Percentiles rank a stretch among this genome's conserved stretches.
Conservation (phyloP, 1,140 invertebrate genomes). For the Paralvinella palmiformis region DNA sequence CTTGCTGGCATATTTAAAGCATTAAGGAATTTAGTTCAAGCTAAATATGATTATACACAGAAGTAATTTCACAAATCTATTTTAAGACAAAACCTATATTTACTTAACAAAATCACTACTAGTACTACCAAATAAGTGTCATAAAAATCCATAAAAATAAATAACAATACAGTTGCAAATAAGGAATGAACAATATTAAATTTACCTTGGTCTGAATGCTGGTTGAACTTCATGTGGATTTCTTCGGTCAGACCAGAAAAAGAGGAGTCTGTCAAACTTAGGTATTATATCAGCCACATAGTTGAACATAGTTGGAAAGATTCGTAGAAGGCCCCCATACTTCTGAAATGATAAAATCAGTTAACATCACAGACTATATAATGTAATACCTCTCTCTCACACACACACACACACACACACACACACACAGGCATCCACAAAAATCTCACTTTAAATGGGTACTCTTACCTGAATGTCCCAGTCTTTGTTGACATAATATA, state of each 20-base stretch:
- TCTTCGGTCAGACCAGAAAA: conserved; percentile 94
- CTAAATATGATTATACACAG: too few relatives aligned
- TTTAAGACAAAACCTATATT: too few relatives aligned
- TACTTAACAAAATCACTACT: not conserved
- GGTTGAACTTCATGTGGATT: conserved; percentile 97
- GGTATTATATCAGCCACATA: conserved; percentile 88
- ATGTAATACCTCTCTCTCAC: not conserved
- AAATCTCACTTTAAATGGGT: conserved; percentile 1
- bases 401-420: too few relatives aligned
- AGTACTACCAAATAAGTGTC: not conserved
- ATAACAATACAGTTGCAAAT: not conserved
- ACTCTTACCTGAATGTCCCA: conserved; percentile 75
- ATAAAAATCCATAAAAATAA: conserved; percentile 21
- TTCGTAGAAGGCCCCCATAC: conserved; percentile 68
- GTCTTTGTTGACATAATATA: conserved; percentile 91
- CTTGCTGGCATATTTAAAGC: too few relatives aligned
- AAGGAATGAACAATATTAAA: not conserved
- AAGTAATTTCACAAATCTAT: too few relatives aligned
- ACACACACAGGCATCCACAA: conserved; percentile 5
- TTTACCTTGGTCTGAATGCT: conserved; percentile 65
- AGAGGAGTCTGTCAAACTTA: conserved; percentile 84
- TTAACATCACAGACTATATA: not conserved
- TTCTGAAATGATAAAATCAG: conserved; percentile 45
- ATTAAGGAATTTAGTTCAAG: too few relatives aligned
- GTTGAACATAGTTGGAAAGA: conserved; percentile 81